Percentiles rank a stretch among this genome's conserved stretches.
phyloP scores from a whole-genome alignment of 1,140 invertebrate genomes.

The Schlechtendalia chinensis region DNA sequence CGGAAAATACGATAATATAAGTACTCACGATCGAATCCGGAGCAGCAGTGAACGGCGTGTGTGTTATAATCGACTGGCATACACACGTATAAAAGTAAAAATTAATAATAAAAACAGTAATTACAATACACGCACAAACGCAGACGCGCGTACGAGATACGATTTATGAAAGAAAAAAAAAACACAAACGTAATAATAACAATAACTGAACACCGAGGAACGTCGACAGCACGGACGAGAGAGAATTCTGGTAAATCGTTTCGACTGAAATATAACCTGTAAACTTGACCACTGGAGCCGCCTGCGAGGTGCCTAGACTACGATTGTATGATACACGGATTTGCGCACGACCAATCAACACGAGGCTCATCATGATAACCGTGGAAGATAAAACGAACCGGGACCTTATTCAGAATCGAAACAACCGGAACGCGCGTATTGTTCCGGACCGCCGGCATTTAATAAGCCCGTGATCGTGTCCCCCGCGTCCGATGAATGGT shows the following conservation, averaged over 20 bases:
- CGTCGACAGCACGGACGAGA: too few species aligned
- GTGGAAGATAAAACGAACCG: background rate
- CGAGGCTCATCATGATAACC: background rate
- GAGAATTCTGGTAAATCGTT: background rate
- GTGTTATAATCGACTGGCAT: background rate
- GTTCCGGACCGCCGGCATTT: too few species aligned
- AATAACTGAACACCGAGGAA: constrained; percentile 4
- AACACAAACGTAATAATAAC: background rate
- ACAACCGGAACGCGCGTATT: background rate
- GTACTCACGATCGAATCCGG: constrained; percentile 24
- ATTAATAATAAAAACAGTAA: constrained; percentile 33
- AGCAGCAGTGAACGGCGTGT: background rate
- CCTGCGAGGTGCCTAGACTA: background rate
- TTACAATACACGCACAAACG: background rate
- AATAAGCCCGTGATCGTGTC: too few species aligned
- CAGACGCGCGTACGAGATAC: background rate
- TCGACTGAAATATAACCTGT: constrained; percentile 30
- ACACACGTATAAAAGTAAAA: constrained; percentile 4
- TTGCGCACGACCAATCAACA: constrained; percentile 24
- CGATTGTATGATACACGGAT: background rate
- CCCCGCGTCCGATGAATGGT: too few species aligned
- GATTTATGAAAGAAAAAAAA: background rate
- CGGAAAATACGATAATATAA: background rate
- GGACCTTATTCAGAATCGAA: background rate
- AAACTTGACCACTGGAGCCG: constrained; percentile 45